phyloP scores from a whole-genome alignment of 2,113 vertebrate species.

The Lanius collurio region DNA sequence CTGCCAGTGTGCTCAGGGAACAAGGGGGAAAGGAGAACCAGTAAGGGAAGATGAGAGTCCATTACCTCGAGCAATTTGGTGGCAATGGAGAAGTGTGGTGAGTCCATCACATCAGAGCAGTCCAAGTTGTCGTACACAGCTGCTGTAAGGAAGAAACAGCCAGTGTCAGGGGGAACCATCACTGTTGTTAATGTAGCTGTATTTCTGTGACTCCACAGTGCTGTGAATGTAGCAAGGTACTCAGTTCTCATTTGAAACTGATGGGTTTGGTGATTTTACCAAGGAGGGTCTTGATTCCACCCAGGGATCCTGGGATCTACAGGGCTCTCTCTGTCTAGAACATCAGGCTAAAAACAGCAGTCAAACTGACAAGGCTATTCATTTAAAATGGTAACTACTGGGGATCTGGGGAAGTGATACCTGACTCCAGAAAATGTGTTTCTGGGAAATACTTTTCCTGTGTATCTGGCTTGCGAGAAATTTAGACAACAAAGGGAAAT shows the following conservation, averaged over 20 bases:
- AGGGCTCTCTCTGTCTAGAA: neutral
- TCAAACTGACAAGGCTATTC: neutral
- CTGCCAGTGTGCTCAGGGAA: neutral
- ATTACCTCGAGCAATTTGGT: slow-evolving; percentile 88
- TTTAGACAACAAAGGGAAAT: neutral
- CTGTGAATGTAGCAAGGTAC: neutral
- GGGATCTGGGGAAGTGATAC: neutral
- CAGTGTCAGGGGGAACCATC: neutral
- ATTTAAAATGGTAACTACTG: neutral
- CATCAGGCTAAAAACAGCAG: neutral
- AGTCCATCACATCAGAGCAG: slow-evolving; percentile 79
- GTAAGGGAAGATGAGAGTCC: neutral
- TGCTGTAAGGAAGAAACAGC: slow-evolving; percentile 71
- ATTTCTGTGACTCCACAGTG: neutral
- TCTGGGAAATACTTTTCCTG: neutral
- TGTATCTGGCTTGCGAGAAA: neutral
- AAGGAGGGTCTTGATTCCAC: neutral
- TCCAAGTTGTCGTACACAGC: slow-evolving; percentile 86
- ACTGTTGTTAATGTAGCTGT: neutral
- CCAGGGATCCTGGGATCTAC: neutral
- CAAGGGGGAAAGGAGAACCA: neutral
- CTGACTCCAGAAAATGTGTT: neutral
- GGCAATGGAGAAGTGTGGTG: slow-evolving; percentile 76
- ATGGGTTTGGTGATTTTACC: neutral
- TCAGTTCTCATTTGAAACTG: neutral